Conservation (phyloP, 1,140 invertebrate genomes). For the Propsilocerus akamusi region DNA sequence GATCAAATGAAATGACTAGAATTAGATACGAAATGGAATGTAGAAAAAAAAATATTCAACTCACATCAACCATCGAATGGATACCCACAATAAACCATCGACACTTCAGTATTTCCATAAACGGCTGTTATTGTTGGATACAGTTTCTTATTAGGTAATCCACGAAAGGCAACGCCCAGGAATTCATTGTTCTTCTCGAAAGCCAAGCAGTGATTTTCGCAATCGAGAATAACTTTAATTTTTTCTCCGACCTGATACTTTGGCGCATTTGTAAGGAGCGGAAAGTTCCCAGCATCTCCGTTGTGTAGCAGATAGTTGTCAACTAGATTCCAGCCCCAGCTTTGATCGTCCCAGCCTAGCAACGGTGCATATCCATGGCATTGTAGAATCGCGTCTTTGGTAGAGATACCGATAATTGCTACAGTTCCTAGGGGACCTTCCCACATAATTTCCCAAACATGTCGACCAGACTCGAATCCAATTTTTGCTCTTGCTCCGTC, state of each 20-base stretch:
- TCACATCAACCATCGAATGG: conserved; percentile 76
- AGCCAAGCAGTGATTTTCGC: conserved; percentile 89
- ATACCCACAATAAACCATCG: conserved; percentile 94
- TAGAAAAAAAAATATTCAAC: not conserved
- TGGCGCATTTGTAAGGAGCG: conserved; percentile 87
- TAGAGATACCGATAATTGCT: conserved; percentile 87
- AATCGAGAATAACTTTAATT: conserved; percentile 92
- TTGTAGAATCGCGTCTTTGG: conserved; percentile 76
- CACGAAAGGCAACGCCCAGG: conserved; percentile 91
- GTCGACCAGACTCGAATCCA: conserved; percentile 80
- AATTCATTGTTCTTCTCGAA: conserved; percentile 99
- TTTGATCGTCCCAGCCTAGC: conserved; percentile 79
- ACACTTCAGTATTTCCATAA: conserved; percentile 98
- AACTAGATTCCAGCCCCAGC: conserved; percentile 98
- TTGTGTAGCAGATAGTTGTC: conserved; percentile 95
- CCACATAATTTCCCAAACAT: conserved; percentile 98
- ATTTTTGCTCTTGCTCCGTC: conserved; percentile 91
- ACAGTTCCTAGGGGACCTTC: conserved; percentile 94
- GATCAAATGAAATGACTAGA: no score
- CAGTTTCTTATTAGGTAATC: conserved; percentile 80
- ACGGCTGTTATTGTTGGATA: conserved; percentile 95
- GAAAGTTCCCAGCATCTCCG: conserved; percentile 90
- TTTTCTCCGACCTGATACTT: conserved; percentile 96
- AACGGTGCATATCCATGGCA: conserved; percentile 45
- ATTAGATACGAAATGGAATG: no score